Conservation (phyloP, 2,888 invertebrate species). For the Nomada lathburiana region DNA sequence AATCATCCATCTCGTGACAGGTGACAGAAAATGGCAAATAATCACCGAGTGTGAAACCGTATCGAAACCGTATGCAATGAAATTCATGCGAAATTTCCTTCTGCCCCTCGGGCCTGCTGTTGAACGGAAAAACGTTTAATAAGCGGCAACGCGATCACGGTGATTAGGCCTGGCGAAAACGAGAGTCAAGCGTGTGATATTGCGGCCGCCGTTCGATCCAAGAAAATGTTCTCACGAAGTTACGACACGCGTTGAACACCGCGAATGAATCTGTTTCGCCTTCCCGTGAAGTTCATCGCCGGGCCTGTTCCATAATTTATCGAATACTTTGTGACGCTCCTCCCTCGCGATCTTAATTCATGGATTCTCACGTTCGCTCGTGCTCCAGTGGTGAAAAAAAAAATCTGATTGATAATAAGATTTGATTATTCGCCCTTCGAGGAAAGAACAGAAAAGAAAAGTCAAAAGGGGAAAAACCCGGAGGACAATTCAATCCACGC, state of each 20-base stretch:
- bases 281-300: constrained; percentile 26
- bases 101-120: background rate
- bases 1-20: background rate
- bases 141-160: constrained; percentile 32
- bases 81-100: background rate
- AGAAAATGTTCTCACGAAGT: constrained; percentile 66
- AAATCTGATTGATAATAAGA: background rate
- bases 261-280: constrained; percentile 34
- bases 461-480: background rate
- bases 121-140: constrained; percentile 26
- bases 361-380: constrained; percentile 30
- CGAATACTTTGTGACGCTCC: constrained; percentile 17
- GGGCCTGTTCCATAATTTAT: constrained; percentile 37
- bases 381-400: background rate
- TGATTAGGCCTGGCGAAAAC: constrained; percentile 73
- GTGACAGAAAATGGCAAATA: background rate
- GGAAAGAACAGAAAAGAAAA: constrained; percentile 1
- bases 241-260: constrained; percentile 35
- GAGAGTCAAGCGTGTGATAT: constrained; percentile 69
- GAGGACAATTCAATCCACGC: background rate
- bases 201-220: constrained; percentile 49
- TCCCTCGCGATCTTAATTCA: constrained; percentile 18
- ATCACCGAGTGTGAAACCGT: background rate
- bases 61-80: background rate
- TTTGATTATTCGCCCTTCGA: constrained; percentile 30